phyloP scores from a whole-genome alignment of 2,888 invertebrate genomes.

The Scrobipalpa atriplicella region DNA sequence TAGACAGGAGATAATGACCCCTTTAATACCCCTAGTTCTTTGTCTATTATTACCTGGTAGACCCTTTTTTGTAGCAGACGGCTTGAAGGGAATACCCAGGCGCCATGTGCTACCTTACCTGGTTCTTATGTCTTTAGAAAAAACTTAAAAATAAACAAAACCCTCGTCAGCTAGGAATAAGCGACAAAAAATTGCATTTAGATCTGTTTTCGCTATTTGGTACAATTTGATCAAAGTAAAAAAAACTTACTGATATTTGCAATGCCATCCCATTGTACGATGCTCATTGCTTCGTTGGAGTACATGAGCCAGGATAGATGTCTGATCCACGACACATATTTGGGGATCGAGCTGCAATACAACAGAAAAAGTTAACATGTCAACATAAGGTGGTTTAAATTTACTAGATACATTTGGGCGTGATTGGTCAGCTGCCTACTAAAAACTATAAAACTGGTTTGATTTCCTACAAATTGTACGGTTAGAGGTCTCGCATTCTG shows the following conservation, averaged over 20 bases:
- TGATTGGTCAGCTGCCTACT: not conserved
- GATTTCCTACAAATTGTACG: not conserved
- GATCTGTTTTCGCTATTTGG: not conserved
- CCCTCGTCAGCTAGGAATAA: not conserved
- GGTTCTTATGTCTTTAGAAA: slow-evolving; percentile 24
- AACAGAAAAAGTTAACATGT: slow-evolving; percentile 27
- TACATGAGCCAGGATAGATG: slow-evolving; percentile 94
- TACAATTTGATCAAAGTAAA: not conserved
- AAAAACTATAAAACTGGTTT: not conserved
- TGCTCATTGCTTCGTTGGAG: slow-evolving; percentile 92
- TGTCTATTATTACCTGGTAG: slow-evolving; percentile 44
- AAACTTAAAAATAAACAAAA: not conserved
- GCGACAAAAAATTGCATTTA: not conserved
- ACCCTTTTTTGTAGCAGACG: slow-evolving; percentile 50
- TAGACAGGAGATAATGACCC: slow-evolving; percentile 13
- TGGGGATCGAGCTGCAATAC: slow-evolving; percentile 85
- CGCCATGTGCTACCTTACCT: slow-evolving; percentile 44
- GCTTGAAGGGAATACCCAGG: slow-evolving; percentile 47
- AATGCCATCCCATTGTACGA: slow-evolving; percentile 91
- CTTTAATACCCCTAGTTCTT: slow-evolving; percentile 23
- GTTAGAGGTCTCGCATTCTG: not conserved
- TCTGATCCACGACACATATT: slow-evolving; percentile 88
- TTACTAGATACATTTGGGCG: not conserved
- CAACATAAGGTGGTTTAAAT: not conserved
- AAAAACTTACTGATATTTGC: slow-evolving; percentile 86